Base-by-base conservation (phyloP, 2,797 vertebrate genomes). In the Urophycis tenuis region DNA sequence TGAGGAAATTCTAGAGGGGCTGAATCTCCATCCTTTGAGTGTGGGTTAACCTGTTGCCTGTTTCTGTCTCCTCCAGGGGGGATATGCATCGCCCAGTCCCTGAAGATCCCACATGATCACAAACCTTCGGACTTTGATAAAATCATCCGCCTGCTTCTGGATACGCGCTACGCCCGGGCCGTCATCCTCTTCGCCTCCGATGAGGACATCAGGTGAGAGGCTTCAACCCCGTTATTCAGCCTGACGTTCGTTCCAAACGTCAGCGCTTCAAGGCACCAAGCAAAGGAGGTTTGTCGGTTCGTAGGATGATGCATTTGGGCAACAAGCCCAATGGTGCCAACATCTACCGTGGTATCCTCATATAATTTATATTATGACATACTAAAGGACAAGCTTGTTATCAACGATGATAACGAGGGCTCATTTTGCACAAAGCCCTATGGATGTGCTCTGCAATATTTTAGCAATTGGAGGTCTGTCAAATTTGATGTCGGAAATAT, bases 11-110 rank as follows among this genome's bases (percentile, higher is more conserved):
- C 71, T 35, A 36, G 73, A 19, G 60, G 53, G 6, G 77, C 75
- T 74, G 5, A 76, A 81, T 60, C 53, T 60, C 8, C n/a, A 25
- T 60, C 53, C 53, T 22, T 9, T 60, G 25, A 67, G 60, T 29
- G 10, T 11, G 8, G 2, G 10, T 67, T 67, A 67, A 71, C 5
- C 30, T 4, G n/a, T 69, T 30, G 64, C 29, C 64, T 69, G 30
- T n/a, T 25, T 72, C 3, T 41, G 9, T 69, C 9, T 41, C 14
- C 31, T 30, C 36, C 91, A 99, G 97, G 96, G 86, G 95, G 95
- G 78, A 95, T 98, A 90, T 99, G 97, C 85, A 97, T 99, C 30
- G 97, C 97, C 77, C 97, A 98, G 93, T 98, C 96, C 0, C 92
- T 98, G 92, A 97, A 96, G 91, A 97, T 99, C 78, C 95, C 97